Percentiles rank a stretch among this genome's conserved stretches.
Evolutionary conservation across 2,113 vertebrate genomes (phyloP).

Genomic region (Pseudopipra pipra): DNA sequence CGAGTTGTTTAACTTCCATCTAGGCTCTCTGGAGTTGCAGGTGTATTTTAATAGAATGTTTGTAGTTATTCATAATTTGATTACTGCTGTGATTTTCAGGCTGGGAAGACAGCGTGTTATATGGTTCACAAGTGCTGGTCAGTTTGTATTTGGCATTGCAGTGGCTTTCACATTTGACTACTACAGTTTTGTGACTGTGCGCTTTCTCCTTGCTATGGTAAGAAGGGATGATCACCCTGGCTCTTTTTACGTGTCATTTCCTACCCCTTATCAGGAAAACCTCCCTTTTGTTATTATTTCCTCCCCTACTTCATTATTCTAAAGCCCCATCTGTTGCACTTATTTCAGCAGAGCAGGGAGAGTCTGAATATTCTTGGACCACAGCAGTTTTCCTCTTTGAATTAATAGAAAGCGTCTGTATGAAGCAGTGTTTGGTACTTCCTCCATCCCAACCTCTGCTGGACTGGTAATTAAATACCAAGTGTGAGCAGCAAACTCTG

Average conservation of each 20-base stretch:
- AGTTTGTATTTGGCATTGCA: slow-evolving; percentile 83
- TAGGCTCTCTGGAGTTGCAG: not conserved
- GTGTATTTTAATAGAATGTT: not conserved
- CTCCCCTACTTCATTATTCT: slow-evolving; percentile 43
- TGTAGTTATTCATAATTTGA: not conserved
- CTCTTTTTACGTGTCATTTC: not conserved
- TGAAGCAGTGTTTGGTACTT: slow-evolving; percentile 62
- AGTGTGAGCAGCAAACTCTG: slow-evolving; percentile 43
- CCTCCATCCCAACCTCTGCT: slow-evolving; percentile 63
- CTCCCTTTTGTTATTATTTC: slow-evolving; percentile 32
- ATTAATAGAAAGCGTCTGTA: slow-evolving; percentile 53
- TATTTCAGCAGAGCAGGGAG: slow-evolving; percentile 65
- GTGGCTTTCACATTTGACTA: slow-evolving; percentile 87
- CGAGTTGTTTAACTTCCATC: not conserved
- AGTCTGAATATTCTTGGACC: slow-evolving; percentile 61
- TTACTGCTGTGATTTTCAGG: slow-evolving; percentile 69
- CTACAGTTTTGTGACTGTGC: slow-evolving; percentile 81
- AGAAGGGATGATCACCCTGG: slow-evolving; percentile 49
- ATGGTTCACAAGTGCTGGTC: slow-evolving; percentile 82
- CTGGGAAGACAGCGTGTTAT: slow-evolving; percentile 84
- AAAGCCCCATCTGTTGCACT: slow-evolving; percentile 64
- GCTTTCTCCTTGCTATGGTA: slow-evolving; percentile 91
- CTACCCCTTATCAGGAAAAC: slow-evolving; percentile 36
- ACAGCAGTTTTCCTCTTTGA: slow-evolving; percentile 62
- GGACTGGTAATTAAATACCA: slow-evolving; percentile 64